Conservation (phyloP, 2,113 vertebrate genomes). For the Sinocyclocheilus maitianheensis region DNA sequence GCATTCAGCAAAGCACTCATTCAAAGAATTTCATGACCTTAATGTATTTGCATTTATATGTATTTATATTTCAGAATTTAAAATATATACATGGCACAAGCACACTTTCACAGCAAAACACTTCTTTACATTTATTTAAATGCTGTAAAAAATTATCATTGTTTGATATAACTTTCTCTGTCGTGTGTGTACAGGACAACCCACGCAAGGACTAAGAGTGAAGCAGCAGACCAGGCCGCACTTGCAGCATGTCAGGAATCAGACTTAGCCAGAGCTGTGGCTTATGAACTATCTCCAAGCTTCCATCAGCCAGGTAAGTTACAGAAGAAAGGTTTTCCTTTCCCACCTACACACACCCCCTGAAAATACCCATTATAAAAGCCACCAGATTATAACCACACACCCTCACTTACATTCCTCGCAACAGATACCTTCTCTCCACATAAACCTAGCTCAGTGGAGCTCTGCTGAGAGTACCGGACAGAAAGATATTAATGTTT, state of each 20-base stretch:
- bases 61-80: not conserved
- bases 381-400: not conserved
- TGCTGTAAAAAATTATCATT: too few relatives aligned
- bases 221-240: conserved; percentile 92
- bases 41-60: not conserved
- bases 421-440: not conserved
- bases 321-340: not conserved
- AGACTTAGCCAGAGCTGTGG: conserved; percentile 90
- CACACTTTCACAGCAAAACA: not conserved
- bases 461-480: not conserved
- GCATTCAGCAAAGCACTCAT: not conserved
- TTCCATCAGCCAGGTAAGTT: conserved; percentile 95
- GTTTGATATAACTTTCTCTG: not conserved
- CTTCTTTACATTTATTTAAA: too few relatives aligned
- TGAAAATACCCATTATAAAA: not conserved
- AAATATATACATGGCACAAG: not conserved
- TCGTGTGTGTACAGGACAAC: conserved; percentile 80
- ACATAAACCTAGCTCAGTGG: not conserved
- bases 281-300: conserved; percentile 91
- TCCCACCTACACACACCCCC: not conserved
- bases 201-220: conserved; percentile 94
- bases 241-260: conserved; percentile 90
- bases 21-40: not conserved
- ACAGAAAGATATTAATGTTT: not conserved
- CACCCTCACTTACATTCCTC: not conserved